Conservation (phyloP, 2,888 invertebrate species). For the Gisinianus flammeolus region DNA sequence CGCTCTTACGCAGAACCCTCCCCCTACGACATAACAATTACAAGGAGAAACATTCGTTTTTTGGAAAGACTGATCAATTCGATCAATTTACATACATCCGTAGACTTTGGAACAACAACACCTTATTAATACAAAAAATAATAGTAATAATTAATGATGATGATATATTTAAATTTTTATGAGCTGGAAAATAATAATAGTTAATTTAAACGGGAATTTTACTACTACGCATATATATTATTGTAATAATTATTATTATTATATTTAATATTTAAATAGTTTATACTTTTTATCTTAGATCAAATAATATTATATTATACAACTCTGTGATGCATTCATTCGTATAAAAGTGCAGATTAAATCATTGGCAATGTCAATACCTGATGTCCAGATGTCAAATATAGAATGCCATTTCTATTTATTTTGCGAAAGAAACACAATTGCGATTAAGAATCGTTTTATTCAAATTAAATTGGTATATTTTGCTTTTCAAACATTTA, state of each 20-base stretch:
- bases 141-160: not conserved
- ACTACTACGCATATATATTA: not conserved
- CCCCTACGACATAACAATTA: not conserved
- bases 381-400: too few relatives aligned
- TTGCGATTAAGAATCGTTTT: too few relatives aligned
- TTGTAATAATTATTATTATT: not conserved
- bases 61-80: conserved; percentile 26
- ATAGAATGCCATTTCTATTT: too few relatives aligned
- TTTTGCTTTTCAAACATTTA: too few relatives aligned
- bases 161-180: conserved; percentile 17
- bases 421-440: too few relatives aligned
- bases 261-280: not conserved
- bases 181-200: conserved; percentile 26
- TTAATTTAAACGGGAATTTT: not conserved
- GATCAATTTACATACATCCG: conserved; percentile 16
- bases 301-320: not conserved
- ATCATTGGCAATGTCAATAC: too few relatives aligned
- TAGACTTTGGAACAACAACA: not conserved
- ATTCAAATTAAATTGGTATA: too few relatives aligned
- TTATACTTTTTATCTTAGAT: not conserved
- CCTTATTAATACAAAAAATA: conserved; percentile 4
- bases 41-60: not conserved
- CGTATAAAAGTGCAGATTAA: too few relatives aligned
- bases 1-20: not conserved
- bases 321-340: conserved; percentile 24